Evolutionary conservation across 2,797 vertebrate genomes (phyloP).

Genomic region (Otolemur crassicaudatus): DNA sequence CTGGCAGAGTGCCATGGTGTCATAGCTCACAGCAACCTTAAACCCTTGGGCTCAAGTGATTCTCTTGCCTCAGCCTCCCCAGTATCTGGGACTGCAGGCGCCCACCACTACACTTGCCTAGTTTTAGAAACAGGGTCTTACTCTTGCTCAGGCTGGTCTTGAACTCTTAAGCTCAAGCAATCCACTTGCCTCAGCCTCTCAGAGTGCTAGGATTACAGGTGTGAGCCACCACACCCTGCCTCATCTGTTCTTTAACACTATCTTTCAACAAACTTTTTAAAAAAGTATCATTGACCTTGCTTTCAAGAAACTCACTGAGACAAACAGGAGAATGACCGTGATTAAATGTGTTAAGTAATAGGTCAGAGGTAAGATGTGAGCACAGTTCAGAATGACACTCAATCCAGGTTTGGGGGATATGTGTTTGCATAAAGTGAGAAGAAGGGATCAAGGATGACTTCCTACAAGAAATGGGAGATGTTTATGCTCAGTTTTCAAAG

Average conservation of each 20-base stretch:
- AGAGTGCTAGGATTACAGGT: too few species aligned
- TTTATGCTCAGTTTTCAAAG: background rate
- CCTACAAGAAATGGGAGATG: background rate
- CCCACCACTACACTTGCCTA: too few species aligned
- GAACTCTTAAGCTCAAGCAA: too few species aligned
- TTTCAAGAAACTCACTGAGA: slow-evolving; percentile 21
- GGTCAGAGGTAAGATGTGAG: background rate
- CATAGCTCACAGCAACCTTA: too few species aligned
- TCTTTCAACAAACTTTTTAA: background rate
- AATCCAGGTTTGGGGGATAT: background rate
- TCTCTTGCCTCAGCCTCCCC: too few species aligned
- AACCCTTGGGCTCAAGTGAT: too few species aligned
- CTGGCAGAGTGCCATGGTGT: too few species aligned
- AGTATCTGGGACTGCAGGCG: too few species aligned
- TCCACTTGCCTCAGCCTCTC: too few species aligned
- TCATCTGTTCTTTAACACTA: background rate
- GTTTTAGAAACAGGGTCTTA: too few species aligned
- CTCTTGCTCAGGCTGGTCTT: too few species aligned
- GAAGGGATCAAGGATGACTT: background rate
- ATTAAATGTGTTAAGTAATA: background rate
- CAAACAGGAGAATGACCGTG: background rate
- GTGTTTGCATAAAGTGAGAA: background rate
- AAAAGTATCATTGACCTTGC: background rate
- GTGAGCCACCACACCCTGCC: too few species aligned
- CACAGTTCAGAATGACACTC: background rate